Evolutionary conservation across 1,140 invertebrate genomes (phyloP), one percentile per base, ranked within the genome.

Genomic region (Bombus balteatus): DNA sequence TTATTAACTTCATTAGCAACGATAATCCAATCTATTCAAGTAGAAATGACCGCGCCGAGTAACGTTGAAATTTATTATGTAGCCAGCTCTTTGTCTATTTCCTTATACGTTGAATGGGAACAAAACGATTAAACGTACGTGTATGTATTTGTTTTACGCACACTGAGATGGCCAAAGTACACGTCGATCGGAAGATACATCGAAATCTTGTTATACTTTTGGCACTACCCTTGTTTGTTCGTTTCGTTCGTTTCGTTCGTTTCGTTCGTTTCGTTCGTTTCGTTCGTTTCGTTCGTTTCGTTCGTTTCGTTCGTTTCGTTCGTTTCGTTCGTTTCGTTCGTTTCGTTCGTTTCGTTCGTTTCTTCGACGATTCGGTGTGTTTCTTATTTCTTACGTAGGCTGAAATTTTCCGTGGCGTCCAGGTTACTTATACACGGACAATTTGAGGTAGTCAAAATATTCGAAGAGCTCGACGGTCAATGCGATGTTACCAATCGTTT

Each of bases 271-370:
- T 43, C 41, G 41, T 57, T 57, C 22, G 53, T 57, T 39, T 39
- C 5, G 37, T 39, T 6, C 37, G 37, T 39, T 39, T 39, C 37
- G 37, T 39, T 3, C 34, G 57, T 59, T 59, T 82, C 68, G 70
- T 83, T 73, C 75, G 34, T 75, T 59, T 78, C 13, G 34, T 37
- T 59, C 28, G 57, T 59, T 59, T 82, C 68, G 70, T 83, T 76
- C 75, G 34, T 75, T 59, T 78, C 28, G 47, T 70, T 80, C 65
- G 32, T 39, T 81, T 74, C 41, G 34, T 75, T 78, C 34, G 34
- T 71, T 59, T 53, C 15, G 37, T 39, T 59, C 28, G 57, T 59
- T 59, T 82, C 68, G 70, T 83, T 76, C 75, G 34, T 75, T 62
- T 78, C 34, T n/a, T n/a, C n/a, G n/a, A n/a, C n/a, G n/a, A n/a